Conservation (phyloP, 1,140 invertebrate species). For the Zaprionus ghesquierei region DNA sequence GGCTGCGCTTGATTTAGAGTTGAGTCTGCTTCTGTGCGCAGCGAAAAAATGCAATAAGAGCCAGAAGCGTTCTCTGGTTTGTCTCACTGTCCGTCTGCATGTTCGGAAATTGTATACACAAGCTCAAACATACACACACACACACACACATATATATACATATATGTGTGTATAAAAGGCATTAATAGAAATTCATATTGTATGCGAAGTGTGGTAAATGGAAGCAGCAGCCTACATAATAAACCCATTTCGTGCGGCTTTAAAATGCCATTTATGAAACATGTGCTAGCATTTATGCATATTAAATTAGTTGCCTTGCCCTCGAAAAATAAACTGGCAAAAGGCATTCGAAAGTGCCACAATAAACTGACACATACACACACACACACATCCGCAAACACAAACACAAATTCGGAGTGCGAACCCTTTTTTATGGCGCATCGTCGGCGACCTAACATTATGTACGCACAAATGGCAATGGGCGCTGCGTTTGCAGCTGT, state of each 20-base stretch:
- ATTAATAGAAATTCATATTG: conserved; percentile 57
- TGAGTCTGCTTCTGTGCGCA: too few species aligned
- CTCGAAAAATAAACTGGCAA: conserved; percentile 64
- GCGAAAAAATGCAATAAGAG: too few species aligned
- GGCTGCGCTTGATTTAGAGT: too few species aligned
- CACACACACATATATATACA: conserved; percentile 12
- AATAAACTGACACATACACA: conserved; percentile 38
- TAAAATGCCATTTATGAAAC: conserved; percentile 79
- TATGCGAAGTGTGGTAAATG: conserved; percentile 32
- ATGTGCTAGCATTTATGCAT: conserved; percentile 79
- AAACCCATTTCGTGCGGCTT: conserved; percentile 72
- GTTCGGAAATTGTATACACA: conserved; percentile 47
- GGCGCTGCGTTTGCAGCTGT: conserved; percentile 36
- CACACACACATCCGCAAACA: background rate
- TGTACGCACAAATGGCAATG: conserved; percentile 41
- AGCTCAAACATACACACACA: too few species aligned
- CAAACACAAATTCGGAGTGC: conserved; percentile 40
- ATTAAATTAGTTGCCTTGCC: conserved; percentile 73
- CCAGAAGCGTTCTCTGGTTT: conserved; percentile 13
- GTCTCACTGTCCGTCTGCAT: conserved; percentile 13
- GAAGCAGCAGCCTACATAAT: conserved; percentile 50
- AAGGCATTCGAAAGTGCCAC: conserved; percentile 43
- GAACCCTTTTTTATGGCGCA: conserved; percentile 74
- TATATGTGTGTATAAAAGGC: conserved; percentile 21
- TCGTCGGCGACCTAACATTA: conserved; percentile 39